Evolutionary conservation across 2,797 vertebrate species (phyloP), one percentile per base, ranked within the genome.

Genomic region (Premnoplex brunnescens): DNA sequence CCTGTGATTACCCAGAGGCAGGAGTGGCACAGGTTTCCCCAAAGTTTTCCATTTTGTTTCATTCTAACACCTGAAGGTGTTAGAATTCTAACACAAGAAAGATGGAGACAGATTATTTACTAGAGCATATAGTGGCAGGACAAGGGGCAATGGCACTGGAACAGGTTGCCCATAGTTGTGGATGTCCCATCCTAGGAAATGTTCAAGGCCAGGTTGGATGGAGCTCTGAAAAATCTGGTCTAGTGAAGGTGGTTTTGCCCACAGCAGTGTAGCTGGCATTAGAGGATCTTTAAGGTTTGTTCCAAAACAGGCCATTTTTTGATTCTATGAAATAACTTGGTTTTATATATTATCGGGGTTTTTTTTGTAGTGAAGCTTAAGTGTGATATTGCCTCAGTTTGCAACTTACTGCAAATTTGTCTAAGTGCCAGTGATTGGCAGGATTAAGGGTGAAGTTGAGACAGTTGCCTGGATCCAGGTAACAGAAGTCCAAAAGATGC

Each of bases 131-230:
- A 34, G 12, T 27, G 41, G 55, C 15, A 32, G 18, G 43, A 43
- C 10, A 49, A 49, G 27, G 10, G 27, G 14, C 13, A n/a, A 23
- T 37, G 43, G 1, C 10, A 16, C 15, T 41, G 26, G 10, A 49
- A 49, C 4, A 28, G 5, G 1, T 26, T 51, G 7, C 4, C 41
- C 27, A 37, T 43, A 37, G 3, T 0, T 71, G 32, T 49, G 23
- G 26, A 7, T 62, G 14, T 6, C 24, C 9, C 37, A 30, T 0
- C 8, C 17, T 21, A 30, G 24, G n/a, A 10, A 83, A 1, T 51
- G 32, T 11, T 44, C 17, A 63, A 37, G 43, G 20, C 23, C 23
- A 15, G 11, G 28, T 5, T 71, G 43, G 20, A 51, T 56, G 23
- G 32, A 3, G 3, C 13, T 49, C 49, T 68, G 36, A 68, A 32